phyloP scores from a whole-genome alignment of 1,140 invertebrate genomes.

The Platyura marginata region DNA sequence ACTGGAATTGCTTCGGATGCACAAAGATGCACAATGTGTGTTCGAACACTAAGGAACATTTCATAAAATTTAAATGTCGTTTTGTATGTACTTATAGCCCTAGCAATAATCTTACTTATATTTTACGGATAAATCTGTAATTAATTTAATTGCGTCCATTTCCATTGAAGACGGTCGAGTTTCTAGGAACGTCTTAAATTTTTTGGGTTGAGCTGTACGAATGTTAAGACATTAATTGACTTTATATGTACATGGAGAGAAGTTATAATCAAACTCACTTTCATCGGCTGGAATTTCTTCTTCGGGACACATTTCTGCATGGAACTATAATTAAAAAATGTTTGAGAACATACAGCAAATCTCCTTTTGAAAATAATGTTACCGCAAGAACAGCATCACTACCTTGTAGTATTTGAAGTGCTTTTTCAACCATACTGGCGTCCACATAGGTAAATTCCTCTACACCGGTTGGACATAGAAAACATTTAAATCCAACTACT shows the following conservation, averaged over 20 bases:
- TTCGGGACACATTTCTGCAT: slow-evolving; percentile 31
- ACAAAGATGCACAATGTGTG: slow-evolving; percentile 56
- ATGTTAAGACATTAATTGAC: too few relatives aligned
- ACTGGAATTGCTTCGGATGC: slow-evolving; percentile 33
- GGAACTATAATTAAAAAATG: slow-evolving; percentile 30
- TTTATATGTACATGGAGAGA: not conserved
- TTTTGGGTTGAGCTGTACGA: slow-evolving; percentile 26
- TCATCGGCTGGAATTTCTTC: not conserved
- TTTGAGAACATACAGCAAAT: too few relatives aligned
- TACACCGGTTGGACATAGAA: slow-evolving; percentile 41
- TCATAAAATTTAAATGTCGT: slow-evolving; percentile 3
- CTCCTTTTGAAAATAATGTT: slow-evolving; percentile 11
- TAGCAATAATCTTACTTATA: slow-evolving; percentile 29
- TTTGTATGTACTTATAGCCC: slow-evolving; percentile 1
- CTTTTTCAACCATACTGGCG: slow-evolving; percentile 30
- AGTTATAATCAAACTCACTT: not conserved
- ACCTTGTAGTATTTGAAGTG: slow-evolving; percentile 31
- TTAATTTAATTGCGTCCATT: slow-evolving; percentile 36
- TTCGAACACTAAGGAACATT: slow-evolving; percentile 29
- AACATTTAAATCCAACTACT: slow-evolving; percentile 56
- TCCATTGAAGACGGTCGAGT: slow-evolving; percentile 47
- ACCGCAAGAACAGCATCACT: slow-evolving; percentile 38
- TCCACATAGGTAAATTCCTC: slow-evolving; percentile 43
- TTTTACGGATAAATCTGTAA: slow-evolving; percentile 32
- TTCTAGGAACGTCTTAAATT: slow-evolving; percentile 41